Conservation (phyloP, 2,113 vertebrate genomes). For the Tupaia chinensis region DNA sequence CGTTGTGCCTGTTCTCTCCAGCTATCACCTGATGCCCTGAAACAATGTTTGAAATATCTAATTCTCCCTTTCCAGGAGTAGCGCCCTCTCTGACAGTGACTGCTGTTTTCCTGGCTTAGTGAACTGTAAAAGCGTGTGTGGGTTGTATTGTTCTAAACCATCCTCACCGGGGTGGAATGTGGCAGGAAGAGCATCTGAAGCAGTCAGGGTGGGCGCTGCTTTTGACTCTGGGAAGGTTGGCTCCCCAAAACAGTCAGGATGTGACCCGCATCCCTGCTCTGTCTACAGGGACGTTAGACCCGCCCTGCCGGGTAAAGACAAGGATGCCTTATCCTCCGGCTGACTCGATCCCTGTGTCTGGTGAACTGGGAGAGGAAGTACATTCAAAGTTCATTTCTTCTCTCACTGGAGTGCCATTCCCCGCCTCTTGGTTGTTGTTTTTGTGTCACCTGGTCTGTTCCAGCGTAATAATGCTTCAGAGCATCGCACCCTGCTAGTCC, state of each 20-base stretch:
- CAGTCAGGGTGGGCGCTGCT: not conserved
- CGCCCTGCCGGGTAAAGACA: not conserved
- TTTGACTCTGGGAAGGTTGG: not conserved
- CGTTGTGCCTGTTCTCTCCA: not conserved
- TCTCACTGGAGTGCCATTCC: not conserved
- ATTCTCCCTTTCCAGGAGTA: not conserved
- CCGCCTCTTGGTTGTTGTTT: not conserved
- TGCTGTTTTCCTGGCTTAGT: not conserved
- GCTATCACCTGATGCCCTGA: fast-evolving
- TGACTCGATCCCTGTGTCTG: fast-evolving
- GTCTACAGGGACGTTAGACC: fast-evolving
- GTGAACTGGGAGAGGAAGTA: too few species aligned
- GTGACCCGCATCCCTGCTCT: not conserved
- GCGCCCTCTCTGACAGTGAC: not conserved
- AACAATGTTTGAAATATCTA: not conserved
- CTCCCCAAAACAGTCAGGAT: not conserved
- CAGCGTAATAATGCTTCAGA: not conserved
- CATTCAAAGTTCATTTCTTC: not conserved
- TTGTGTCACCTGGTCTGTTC: fast-evolving
- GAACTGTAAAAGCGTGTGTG: too few species aligned
- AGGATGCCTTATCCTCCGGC: not conserved
- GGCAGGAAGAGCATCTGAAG: fast-evolving
- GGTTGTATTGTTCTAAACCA: not conserved
- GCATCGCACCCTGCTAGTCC: not conserved
- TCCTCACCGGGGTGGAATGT: not conserved